Evolutionary conservation across 2,797 vertebrate species (phyloP), one percentile per base, ranked within the genome.

Genomic region (Clarias platycephalus): DNA sequence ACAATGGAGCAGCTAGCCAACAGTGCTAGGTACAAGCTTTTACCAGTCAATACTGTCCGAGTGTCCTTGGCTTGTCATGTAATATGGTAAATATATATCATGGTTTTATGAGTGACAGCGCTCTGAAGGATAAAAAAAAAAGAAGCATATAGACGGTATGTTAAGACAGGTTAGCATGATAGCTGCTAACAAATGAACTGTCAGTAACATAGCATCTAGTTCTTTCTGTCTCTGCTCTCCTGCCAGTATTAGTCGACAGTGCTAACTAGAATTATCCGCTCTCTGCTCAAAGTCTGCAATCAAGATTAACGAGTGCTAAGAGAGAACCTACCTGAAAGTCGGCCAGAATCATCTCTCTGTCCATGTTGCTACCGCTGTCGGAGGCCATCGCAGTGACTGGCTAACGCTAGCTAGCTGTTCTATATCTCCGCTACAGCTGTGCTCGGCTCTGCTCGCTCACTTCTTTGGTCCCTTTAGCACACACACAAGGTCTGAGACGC

Each of bases 301-400:
- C 8, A 26, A 37, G 15, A 28, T 31, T 40, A 63, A 24, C n/a
- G 20, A 31, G 74, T 5, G 53, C 26, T 77, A 8, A 60, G 7
- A 87, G 76, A 26, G 68, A 89, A 94, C 94, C 89, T 90, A 97
- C 98, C 98, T 99, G 98, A 96, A 99, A 99, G 93, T 99, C 97
- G 87, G 98, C 98, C 94, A 99, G 89, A 90, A 99, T 99, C 96
- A 99, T 98, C 91, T 99, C 98, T 93, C 98, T 94, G 91, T 99
- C 97, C 97, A 97, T 98, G 97, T 97, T 98, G 93, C 92, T 95
- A 34, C 93, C 93, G 91, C 93, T 94, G 75, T 94, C 92, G 97
- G 97, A 98, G 96, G 97, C 97, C 97, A 98, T 98, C 94, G 96
- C 97, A 92, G 96, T 96, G 93, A 93, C 92, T 93, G 89, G 93